phyloP scores from a whole-genome alignment of 2,888 invertebrate genomes.

The Drosophila mercatorum region DNA sequence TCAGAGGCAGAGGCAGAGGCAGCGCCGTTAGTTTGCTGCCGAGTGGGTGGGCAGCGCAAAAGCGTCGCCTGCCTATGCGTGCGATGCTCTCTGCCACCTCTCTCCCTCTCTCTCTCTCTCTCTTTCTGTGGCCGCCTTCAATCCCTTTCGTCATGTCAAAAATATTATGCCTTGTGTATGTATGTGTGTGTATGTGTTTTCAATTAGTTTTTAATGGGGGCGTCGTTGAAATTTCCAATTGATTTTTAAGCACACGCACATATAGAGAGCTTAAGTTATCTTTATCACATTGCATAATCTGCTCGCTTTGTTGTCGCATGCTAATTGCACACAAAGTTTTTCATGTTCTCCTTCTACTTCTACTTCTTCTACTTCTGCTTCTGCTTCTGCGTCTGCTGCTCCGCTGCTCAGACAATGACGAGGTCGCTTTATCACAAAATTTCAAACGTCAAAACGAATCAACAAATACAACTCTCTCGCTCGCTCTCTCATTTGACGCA shows the following conservation, averaged over 20 bases:
- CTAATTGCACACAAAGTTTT: slow-evolving; percentile 48
- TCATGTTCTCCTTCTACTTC: slow-evolving; percentile 3
- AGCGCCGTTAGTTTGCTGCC: slow-evolving; percentile 20
- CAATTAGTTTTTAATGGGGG: slow-evolving; percentile 75
- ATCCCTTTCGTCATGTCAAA: slow-evolving; percentile 39
- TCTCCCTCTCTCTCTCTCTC: neutral
- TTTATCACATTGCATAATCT: slow-evolving; percentile 50
- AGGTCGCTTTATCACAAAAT: slow-evolving; percentile 59
- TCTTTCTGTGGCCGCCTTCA: neutral
- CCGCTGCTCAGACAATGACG: slow-evolving; percentile 54
- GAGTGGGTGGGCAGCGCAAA: slow-evolving; percentile 47
- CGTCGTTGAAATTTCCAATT: slow-evolving; percentile 65
- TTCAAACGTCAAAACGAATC: slow-evolving; percentile 29
- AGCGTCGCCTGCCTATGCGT: slow-evolving; percentile 28
- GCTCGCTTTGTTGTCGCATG: slow-evolving; percentile 23
- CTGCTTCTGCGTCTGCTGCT: too few relatives aligned
- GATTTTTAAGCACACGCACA: slow-evolving; percentile 67
- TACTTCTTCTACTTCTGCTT: slow-evolving; percentile 12
- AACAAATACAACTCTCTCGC: slow-evolving; percentile 32
- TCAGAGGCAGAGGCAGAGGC: neutral
- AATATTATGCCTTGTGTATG: slow-evolving; percentile 33
- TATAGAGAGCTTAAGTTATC: slow-evolving; percentile 43
- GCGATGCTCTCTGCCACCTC: slow-evolving; percentile 4
- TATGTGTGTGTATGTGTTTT: slow-evolving; percentile 20
- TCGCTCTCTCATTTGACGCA: slow-evolving; percentile 12